A percentile compares a stretch with the other conserved stretches of the same genome.
phyloP scores from a whole-genome alignment of 2,113 vertebrate species.

The Strigops habroptila region DNA sequence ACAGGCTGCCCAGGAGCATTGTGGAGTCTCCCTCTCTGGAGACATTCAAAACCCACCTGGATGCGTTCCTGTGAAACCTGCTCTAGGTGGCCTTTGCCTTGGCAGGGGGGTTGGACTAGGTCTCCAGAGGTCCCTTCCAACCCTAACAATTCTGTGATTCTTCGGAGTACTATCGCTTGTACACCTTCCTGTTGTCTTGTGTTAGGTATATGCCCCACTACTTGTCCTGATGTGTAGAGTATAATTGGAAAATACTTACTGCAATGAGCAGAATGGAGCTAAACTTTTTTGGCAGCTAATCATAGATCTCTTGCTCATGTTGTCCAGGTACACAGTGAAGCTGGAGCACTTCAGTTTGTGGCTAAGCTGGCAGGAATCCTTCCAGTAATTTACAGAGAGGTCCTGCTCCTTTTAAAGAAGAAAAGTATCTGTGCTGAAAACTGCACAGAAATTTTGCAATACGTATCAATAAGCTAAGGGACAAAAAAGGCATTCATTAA shows the following conservation, averaged over 20 bases:
- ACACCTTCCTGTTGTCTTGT: neutral
- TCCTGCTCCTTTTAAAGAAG: neutral
- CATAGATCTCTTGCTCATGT: accelerated
- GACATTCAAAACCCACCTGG: neutral
- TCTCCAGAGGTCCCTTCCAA: neutral
- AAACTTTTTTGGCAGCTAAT: neutral
- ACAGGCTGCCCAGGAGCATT: neutral
- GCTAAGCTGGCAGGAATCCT: neutral
- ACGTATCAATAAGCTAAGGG: neutral
- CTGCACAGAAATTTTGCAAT: neutral
- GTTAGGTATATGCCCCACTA: neutral
- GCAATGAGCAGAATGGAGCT: neutral
- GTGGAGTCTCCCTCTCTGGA: neutral
- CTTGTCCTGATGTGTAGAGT: neutral
- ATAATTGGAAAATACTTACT: neutral
- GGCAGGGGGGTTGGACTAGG: neutral
- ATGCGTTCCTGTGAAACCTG: neutral
- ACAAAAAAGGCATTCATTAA: neutral
- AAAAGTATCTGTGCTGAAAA: neutral
- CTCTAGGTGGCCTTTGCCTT: neutral
- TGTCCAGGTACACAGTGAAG: neutral
- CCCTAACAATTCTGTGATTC: neutral
- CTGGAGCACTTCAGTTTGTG: neutral
- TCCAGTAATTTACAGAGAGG: neutral
- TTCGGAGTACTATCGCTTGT: neutral